phyloP scores from a whole-genome alignment of 2,113 vertebrate genomes.

The Pipra filicauda region DNA sequence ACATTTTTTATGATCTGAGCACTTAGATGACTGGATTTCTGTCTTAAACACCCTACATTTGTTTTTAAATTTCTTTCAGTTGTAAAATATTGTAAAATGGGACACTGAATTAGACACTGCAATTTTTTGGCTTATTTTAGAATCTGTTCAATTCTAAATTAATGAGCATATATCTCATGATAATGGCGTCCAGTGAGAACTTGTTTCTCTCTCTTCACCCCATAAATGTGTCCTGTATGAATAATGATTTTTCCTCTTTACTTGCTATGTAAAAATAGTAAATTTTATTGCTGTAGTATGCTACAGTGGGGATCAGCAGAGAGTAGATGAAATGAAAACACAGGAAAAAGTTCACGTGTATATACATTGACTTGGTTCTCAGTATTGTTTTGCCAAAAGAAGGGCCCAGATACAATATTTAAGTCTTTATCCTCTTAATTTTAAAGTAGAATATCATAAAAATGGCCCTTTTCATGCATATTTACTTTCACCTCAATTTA shows the following conservation, averaged over 20 bases:
- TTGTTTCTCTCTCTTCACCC: not conserved
- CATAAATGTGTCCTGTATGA: not conserved
- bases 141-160: not conserved
- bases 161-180: not conserved
- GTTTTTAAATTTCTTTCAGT: not conserved
- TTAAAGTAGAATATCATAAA: not conserved
- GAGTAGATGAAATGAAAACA: not conserved
- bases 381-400: not conserved
- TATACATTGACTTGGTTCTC: not conserved
- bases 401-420: not conserved
- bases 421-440: not conserved
- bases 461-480: not conserved
- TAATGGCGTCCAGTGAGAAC: not conserved
- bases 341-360: not conserved
- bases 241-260: not conserved
- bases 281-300: not conserved
- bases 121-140: not conserved
- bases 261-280: not conserved
- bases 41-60: not conserved
- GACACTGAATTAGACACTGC: accelerated
- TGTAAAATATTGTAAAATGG: not conserved
- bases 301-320: not conserved
- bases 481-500: not conserved
- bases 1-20: not conserved
- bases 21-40: not conserved